phyloP scores from a whole-genome alignment of 2,888 invertebrate genomes.

The Parasteatoda lunata region DNA sequence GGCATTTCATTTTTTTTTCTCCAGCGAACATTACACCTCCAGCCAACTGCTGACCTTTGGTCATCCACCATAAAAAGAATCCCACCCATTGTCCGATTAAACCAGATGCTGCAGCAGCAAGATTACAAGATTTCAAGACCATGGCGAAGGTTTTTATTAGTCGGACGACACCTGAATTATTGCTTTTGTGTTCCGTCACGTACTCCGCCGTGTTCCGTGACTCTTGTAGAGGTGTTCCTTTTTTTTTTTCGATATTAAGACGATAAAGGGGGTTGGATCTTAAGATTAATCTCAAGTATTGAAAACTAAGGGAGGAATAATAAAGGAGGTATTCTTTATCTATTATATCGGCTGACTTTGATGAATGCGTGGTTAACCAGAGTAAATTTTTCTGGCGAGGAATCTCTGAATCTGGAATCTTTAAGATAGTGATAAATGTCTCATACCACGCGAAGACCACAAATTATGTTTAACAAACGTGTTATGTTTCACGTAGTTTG shows the following conservation, averaged over 20 bases:
- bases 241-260: conserved; percentile 1
- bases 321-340: neutral
- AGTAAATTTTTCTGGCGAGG: neutral
- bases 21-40: conserved; percentile 9
- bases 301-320: conserved; percentile 16
- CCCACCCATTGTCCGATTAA: conserved; percentile 27
- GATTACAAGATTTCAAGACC: conserved; percentile 21
- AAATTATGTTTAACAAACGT: neutral
- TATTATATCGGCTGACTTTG: neutral
- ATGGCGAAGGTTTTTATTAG: conserved; percentile 25
- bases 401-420: neutral
- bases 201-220: conserved; percentile 4
- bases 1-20: neutral
- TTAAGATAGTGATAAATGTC: neutral
- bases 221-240: neutral
- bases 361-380: neutral
- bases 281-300: conserved; percentile 34
- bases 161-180: conserved; percentile 25
- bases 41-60: conserved; percentile 33
- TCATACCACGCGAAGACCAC: neutral
- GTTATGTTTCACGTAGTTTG: neutral
- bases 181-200: conserved; percentile 34
- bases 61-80: neutral
- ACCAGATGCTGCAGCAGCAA: conserved; percentile 50
- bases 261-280: neutral